Percentiles rank a stretch among this genome's conserved stretches.
Conservation (phyloP, 1,140 invertebrate species). For the Drosophila neocordata region DNA sequence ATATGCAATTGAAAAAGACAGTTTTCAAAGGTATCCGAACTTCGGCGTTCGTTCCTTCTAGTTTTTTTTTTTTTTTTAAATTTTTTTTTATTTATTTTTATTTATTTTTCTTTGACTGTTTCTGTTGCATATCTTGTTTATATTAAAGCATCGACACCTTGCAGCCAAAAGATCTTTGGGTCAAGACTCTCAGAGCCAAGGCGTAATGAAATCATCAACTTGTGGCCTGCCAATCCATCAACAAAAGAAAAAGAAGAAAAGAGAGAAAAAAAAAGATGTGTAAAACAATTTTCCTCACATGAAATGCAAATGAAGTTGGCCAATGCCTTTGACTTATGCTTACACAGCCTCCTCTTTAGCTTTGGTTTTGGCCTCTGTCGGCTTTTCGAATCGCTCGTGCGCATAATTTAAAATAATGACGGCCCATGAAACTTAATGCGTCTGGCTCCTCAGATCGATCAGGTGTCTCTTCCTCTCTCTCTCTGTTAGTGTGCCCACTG, state of each 20-base stretch:
- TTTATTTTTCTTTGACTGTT: too few relatives aligned
- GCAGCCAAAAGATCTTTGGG: conserved; percentile 6
- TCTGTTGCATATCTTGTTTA: conserved; percentile 5
- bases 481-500: too few relatives aligned
- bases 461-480: conserved; percentile 16
- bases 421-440: conserved; percentile 74
- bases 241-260: conserved; percentile 34
- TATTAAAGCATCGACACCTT: conserved; percentile 17
- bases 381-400: conserved; percentile 55
- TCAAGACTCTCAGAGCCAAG: conserved; percentile 10
- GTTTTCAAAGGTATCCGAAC: too few relatives aligned
- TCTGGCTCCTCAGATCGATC: conserved; percentile 59
- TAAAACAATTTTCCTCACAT: conserved; percentile 61
- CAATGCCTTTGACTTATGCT: conserved; percentile 66
- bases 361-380: conserved; percentile 31
- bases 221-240: conserved; percentile 62
- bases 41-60: too few relatives aligned
- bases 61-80: too few relatives aligned
- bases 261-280: conserved; percentile 54
- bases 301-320: conserved; percentile 69
- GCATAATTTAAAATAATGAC: conserved; percentile 81
- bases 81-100: too few relatives aligned
- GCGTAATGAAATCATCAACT: conserved; percentile 70
- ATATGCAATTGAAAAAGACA: too few relatives aligned
- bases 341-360: conserved; percentile 31